Percentiles rank a stretch among this genome's conserved stretches.
Conservation (phyloP, 2,113 vertebrate species). For the Regulus satrapa region DNA sequence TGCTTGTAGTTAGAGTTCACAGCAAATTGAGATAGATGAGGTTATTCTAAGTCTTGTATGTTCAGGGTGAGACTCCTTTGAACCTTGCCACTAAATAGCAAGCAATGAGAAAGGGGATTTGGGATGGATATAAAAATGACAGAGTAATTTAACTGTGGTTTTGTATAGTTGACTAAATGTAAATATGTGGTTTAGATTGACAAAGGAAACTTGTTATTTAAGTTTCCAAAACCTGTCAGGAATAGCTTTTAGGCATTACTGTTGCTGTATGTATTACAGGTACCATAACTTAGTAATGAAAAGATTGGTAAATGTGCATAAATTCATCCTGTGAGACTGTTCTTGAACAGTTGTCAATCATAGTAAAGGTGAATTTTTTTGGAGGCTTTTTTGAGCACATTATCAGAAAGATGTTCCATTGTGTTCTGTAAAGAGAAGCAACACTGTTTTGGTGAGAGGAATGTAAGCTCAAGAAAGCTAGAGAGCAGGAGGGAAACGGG, state of each 20-base stretch:
- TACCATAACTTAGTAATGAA: slow-evolving; percentile 31
- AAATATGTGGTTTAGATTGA: background rate
- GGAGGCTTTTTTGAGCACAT: background rate
- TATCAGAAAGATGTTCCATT: background rate
- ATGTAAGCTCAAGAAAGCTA: background rate
- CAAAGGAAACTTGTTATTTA: background rate
- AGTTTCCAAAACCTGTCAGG: background rate
- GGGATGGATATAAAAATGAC: background rate
- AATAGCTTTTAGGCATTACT: background rate
- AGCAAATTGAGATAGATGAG: background rate
- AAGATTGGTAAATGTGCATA: slow-evolving; percentile 22
- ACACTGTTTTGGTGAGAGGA: background rate
- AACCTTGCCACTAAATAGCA: background rate
- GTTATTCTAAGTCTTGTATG: background rate
- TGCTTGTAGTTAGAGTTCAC: background rate
- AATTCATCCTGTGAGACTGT: slow-evolving; percentile 21
- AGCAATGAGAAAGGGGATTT: background rate
- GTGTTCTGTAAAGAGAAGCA: background rate
- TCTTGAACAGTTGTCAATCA: background rate
- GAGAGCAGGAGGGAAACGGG: background rate
- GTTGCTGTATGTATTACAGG: slow-evolving; percentile 8
- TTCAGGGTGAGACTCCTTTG: background rate
- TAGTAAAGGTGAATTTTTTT: background rate
- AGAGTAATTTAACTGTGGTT: background rate
- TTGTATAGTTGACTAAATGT: background rate